Conservation (phyloP, 2,797 vertebrate species). For the Anolis apletophallus region DNA sequence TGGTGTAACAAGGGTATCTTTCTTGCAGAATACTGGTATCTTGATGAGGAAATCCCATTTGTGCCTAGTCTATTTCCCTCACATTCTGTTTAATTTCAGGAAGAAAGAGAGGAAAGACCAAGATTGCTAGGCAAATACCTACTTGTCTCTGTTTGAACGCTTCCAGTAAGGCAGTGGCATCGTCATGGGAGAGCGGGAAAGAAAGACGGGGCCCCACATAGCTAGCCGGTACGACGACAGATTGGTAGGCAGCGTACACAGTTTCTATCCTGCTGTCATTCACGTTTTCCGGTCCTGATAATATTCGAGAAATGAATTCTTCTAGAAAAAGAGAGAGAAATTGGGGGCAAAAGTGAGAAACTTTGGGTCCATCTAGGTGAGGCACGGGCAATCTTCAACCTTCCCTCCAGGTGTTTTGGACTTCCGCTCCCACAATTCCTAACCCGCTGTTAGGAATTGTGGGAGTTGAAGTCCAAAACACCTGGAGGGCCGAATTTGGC, state of each 20-base stretch:
- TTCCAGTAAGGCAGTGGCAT: slow-evolving; percentile 87
- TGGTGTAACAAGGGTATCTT: too few relatives aligned
- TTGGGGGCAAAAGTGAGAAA: background rate
- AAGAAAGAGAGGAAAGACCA: rapidly evolving
- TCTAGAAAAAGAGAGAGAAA: slow-evolving; percentile 73
- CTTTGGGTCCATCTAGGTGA: background rate
- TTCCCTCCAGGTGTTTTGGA: too few relatives aligned
- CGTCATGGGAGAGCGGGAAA: slow-evolving; percentile 88
- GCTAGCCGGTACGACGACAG: slow-evolving; percentile 81
- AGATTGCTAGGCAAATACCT: slow-evolving; percentile 66
- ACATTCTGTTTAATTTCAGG: too few relatives aligned
- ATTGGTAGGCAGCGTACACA: slow-evolving; percentile 83
- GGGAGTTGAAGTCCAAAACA: too few relatives aligned
- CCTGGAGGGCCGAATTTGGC: too few relatives aligned
- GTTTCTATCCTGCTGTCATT: slow-evolving; percentile 83
- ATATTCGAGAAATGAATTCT: slow-evolving; percentile 88
- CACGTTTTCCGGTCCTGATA: slow-evolving; percentile 80
- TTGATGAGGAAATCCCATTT: too few relatives aligned
- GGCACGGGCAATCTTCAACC: too few relatives aligned
- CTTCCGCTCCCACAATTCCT: background rate
- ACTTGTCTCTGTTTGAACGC: slow-evolving; percentile 93
- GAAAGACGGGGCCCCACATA: slow-evolving; percentile 87
- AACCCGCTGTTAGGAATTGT: too few relatives aligned
- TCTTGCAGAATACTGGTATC: too few relatives aligned
- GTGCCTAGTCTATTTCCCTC: too few relatives aligned